Base-by-base conservation (phyloP, 2,888 invertebrate genomes). In the Caenorhabditis sp. region DNA sequence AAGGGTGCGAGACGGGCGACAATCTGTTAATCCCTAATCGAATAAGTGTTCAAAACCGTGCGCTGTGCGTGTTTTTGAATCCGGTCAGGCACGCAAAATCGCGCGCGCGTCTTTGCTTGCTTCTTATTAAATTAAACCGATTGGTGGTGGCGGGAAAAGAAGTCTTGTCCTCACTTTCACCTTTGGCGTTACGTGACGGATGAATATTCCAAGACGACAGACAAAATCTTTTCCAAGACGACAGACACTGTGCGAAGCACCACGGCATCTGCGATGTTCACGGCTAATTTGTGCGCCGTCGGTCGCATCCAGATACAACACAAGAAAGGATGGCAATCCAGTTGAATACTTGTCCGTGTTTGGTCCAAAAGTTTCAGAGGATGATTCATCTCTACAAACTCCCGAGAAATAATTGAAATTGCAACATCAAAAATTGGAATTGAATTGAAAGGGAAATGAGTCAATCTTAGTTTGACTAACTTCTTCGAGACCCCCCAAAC, bases 1-100 rank as follows among this genome's bases (percentile, higher is more conserved):
- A 27, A 41, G 30, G 15, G 7, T 35, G 24, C 8, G 8, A 17
- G 45, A n/a, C 32, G 20, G 63, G 35, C 39, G 59, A 59, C 48
- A 59, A 70, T 70, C 70, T 59, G 70, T 59, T 59, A 59, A 70
- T 70, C 59, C 70, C 52, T 70, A 59, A 68, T 68, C 68, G 68
- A 59, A 68, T 68, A 41, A 70, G 59, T 45, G 70, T 70, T 68
- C 58, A 53, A 43, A 37, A 59, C 70, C 70, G 59, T 52, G 56
- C 30, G 46, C 55, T 59, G 59, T 52, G 56, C 30, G 46, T 46
- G 37, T 48, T 66, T 58, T 70, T 59, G 39, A 70, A 70, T 70
- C 70, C 70, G 70, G 59, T 70, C 35, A 13, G n/a, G n/a, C n/a
- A n/a, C 58, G 46, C 32, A 43, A 53, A 70, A 52, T 58, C 50